Evolutionary conservation across 2,888 invertebrate species (phyloP), one percentile per base, ranked within the genome.

Genomic region (Ferdinandea cuprea): DNA sequence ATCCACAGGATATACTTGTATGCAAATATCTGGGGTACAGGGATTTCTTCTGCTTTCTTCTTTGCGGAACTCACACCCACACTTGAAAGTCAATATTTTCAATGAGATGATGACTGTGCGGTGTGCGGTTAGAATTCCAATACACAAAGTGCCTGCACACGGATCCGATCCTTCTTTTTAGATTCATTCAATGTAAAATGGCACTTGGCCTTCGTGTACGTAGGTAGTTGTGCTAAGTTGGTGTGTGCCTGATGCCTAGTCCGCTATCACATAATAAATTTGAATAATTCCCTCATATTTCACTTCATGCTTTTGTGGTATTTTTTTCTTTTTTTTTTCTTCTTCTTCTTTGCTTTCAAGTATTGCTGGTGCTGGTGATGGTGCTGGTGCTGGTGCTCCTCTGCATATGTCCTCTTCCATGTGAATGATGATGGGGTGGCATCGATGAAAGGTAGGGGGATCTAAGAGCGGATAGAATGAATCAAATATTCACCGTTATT

Each of bases 401-500:
- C 32, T 56, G 54, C 42, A 61, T 66, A 48, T 68, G 66, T 79
- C 52, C 52, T n/a, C 35, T 11, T 28, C 35, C 25, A 46, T 71
- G n/a, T n/a, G 58, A 42, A 59, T 59, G 44, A 46, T 35, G 63
- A 46, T 68, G 48, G 50, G 71, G 50, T 54, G 30, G 30, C 17
- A 19, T 37, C 17, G 9, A n/a, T 21, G 13, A 35, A 63, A 25
- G 19, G 28, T 59, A 30, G 21, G 19, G 11, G 19, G 8, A 19
- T 17, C 4, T 32, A 0, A 9, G 28, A 19, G 28, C 37, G 46
- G 42, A 65, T 61, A 40, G 48, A 35, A 61, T 76, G 52, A 76
- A 68, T 76, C 76, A 65, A 65, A 71, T 71, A 81, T 71, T 76
- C 80, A 76, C 80, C 71, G 58, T 65, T 76, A 81, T 76, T 81